These are phyloP conservation scores for Pangasius djambal DNA, from an alignment of 2,797 vertebrate species.

Conservation along the genomic window DNA sequence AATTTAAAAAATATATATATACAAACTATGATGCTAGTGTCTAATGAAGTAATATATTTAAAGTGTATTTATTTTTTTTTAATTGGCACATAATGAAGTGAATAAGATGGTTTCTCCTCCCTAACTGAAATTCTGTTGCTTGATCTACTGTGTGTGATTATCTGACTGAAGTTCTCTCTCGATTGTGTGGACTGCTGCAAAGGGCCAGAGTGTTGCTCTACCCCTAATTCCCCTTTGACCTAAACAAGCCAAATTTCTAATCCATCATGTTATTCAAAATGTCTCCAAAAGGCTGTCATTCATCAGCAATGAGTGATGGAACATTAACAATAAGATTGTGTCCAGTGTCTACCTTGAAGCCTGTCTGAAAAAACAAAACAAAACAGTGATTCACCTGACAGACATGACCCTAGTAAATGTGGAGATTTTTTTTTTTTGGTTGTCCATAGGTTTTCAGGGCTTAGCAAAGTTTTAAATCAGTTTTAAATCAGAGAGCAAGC, in stretches of 20 bases:
- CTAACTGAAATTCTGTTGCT: slow-evolving; percentile 22
- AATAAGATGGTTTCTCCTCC: slow-evolving; percentile 18
- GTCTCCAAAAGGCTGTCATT: background rate
- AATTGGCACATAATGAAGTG: slow-evolving; percentile 66
- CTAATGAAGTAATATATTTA: slow-evolving; percentile 61
- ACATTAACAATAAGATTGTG: background rate
- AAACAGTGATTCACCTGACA: slow-evolving; percentile 28
- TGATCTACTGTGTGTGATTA: slow-evolving; percentile 36
- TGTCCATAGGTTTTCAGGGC: background rate
- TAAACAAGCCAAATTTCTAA: slow-evolving; percentile 20
- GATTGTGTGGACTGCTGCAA: slow-evolving; percentile 42
- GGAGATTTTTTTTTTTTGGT: background rate
- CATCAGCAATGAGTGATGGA: background rate
- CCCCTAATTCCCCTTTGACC: slow-evolving; percentile 15
- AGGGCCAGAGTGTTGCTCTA: slow-evolving; percentile 27
- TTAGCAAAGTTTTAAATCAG: slow-evolving; percentile 2
- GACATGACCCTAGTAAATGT: slow-evolving; percentile 11
- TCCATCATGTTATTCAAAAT: background rate
- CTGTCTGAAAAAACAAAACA: background rate
- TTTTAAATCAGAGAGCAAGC: background rate
- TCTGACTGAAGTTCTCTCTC: slow-evolving; percentile 18
- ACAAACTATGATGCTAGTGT: slow-evolving; percentile 57
- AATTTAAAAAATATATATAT: slow-evolving; percentile 28
- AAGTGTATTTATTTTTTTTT: slow-evolving; percentile 70
- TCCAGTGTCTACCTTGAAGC: slow-evolving; percentile 6